Evolutionary conservation across 1,140 invertebrate genomes (phyloP), one percentile per base, ranked within the genome.

Genomic region (Drosophila sp.): DNA sequence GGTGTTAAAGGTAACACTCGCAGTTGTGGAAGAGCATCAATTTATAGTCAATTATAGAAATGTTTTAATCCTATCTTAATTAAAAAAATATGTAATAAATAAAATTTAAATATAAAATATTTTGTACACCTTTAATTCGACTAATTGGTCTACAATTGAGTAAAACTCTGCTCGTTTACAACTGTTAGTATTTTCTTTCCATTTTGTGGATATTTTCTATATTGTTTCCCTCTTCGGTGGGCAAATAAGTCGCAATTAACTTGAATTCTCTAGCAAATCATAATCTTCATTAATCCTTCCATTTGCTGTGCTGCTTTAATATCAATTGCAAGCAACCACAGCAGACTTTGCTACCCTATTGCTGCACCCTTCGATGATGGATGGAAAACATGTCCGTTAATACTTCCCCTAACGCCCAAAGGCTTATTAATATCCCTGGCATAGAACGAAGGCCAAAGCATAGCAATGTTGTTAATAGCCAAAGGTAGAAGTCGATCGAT

Each of bases 401-500:
- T 86, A 86, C 78, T 81, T 87, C 78, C 81, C 81, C 81, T 86
- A 86, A 46, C 45, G 65, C 73, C 81, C 78, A 58, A 56, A 75
- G 78, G 74, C 61, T 74, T 56, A 81, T 81, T 78, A 81, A 81
- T 78, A 81, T 72, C 48, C 81, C 64, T 53, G 56, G 48, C 46
- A 57, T 43, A 57, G 25, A 40, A 45, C 14, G 21, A 40, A 1
- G 13, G 6, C 40, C 40, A 34, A 38, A 36, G 54, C 51, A 34
- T 40, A n/a, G 51, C 53, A 76, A 66, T 82, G 67, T 81, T 86
- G 78, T 76, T 87, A 67, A 86, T 84, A 71, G 74, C 67, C 81
- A 45, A 70, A 74, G 76, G 59, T 57, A 51, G 80, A 45, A 50
- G 18, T 46, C 45, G 25, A 6, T 27, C 5, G 11, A 13, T 34